Evolutionary conservation across 2,113 vertebrate species (phyloP).

Genomic region (Balaeniceps rex): DNA sequence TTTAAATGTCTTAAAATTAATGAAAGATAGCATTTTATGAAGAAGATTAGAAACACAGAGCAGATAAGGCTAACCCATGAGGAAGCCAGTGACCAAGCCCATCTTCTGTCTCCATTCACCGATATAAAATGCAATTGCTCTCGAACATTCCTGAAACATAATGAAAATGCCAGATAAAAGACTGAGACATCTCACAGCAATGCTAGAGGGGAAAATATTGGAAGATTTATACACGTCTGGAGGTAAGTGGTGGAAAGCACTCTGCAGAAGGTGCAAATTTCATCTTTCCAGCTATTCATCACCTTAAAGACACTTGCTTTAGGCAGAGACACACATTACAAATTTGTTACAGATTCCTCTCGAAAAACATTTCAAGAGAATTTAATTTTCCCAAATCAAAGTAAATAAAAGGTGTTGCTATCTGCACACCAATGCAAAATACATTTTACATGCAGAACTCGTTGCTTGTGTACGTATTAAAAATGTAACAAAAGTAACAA

Average conservation of each 20-base stretch:
- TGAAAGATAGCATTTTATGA: background rate
- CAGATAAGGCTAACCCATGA: background rate
- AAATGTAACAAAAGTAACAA: background rate
- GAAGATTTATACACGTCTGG: conserved; percentile 14
- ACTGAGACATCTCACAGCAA: conserved; percentile 6
- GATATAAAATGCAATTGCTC: background rate
- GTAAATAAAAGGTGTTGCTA: background rate
- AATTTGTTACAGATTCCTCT: conserved; percentile 11
- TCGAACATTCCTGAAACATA: background rate
- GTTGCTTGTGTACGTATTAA: background rate
- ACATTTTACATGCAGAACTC: background rate
- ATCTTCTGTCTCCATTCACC: background rate
- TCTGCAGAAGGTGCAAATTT: conserved; percentile 46
- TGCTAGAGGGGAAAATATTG: background rate
- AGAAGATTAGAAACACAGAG: background rate
- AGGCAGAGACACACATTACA: conserved; percentile 24
- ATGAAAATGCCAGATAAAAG: background rate
- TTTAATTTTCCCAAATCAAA: conserved; percentile 8
- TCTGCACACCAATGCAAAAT: background rate
- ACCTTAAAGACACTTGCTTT: conserved; percentile 56
- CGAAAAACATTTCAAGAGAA: background rate
- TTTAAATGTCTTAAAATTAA: background rate
- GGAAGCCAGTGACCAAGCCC: background rate
- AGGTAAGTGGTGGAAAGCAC: background rate
- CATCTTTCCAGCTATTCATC: conserved; percentile 54